phyloP scores from a whole-genome alignment of 2,797 vertebrate genomes.

The Pseudochirops corinnae region DNA sequence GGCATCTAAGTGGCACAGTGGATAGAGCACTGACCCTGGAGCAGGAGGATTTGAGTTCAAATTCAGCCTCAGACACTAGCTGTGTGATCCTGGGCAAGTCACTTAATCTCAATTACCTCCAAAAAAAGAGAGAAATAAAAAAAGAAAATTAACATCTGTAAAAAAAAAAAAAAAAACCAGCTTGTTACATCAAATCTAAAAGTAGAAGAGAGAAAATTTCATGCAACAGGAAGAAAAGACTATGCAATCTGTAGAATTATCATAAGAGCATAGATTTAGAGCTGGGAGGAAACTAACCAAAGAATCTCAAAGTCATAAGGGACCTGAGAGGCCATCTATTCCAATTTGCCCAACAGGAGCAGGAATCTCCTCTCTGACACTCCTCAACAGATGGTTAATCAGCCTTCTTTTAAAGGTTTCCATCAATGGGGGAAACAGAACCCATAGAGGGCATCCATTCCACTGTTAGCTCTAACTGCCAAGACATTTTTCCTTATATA shows the following conservation, averaged over 20 bases:
- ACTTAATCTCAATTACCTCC: neutral
- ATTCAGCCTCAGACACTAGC: neutral
- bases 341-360: neutral
- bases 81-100: neutral
- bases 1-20: neutral
- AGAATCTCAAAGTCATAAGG: neutral
- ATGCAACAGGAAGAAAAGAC: neutral
- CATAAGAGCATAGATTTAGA: neutral
- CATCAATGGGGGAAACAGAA: neutral
- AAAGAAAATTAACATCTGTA: constrained; percentile 17
- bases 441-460: neutral
- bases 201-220: neutral
- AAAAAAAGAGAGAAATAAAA: too few relatives aligned
- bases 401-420: neutral
- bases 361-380: neutral
- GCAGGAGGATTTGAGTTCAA: neutral
- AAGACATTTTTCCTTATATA: neutral
- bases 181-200: neutral
- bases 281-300: neutral
- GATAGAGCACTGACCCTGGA: neutral
- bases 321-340: neutral
- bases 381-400: neutral
- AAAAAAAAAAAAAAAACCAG: neutral
- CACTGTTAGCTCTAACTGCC: neutral
- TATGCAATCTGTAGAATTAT: neutral